These are phyloP conservation scores for Coenonympha glycerion DNA, from an alignment of 2,888 invertebrate species.

Conservation along the genomic window DNA sequence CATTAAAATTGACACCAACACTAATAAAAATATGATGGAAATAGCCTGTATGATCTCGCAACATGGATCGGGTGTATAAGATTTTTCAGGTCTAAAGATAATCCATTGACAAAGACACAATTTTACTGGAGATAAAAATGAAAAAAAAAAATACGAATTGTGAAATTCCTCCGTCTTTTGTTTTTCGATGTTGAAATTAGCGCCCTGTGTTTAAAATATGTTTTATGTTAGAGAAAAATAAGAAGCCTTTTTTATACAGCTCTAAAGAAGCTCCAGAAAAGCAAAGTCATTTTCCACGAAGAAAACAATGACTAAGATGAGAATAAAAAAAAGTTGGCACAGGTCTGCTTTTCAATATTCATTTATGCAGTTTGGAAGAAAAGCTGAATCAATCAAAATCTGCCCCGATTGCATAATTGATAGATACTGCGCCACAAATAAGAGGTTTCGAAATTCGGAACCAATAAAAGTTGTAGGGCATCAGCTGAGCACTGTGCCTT, in stretches of 20 bases:
- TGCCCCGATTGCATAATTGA: conserved; percentile 13
- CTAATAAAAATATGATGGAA: too few species aligned
- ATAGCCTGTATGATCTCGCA: too few species aligned
- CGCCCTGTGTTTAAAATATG: neutral
- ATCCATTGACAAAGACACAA: neutral
- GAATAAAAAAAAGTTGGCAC: conserved; percentile 52
- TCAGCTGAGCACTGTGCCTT: too few species aligned
- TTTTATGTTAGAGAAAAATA: conserved; percentile 9
- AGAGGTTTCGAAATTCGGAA: conserved; percentile 10
- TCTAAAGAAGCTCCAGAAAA: conserved; percentile 3
- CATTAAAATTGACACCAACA: too few species aligned
- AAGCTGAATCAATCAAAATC: conserved; percentile 58
- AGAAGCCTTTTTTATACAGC: neutral
- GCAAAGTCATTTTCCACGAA: conserved; percentile 26
- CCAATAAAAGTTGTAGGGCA: neutral
- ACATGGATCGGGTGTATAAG: too few species aligned
- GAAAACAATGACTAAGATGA: conserved; percentile 35
- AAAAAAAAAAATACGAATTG: too few species aligned
- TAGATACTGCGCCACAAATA: conserved; percentile 6
- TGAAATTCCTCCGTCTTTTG: too few species aligned
- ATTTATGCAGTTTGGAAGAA: conserved; percentile 34
- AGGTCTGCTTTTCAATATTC: conserved; percentile 42
- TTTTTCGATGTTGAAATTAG: too few species aligned
- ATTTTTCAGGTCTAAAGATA: too few species aligned
- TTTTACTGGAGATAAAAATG: neutral